Evolutionary conservation across 2,113 vertebrate genomes (phyloP).

Genomic region (Toxotes jaculatrix): DNA sequence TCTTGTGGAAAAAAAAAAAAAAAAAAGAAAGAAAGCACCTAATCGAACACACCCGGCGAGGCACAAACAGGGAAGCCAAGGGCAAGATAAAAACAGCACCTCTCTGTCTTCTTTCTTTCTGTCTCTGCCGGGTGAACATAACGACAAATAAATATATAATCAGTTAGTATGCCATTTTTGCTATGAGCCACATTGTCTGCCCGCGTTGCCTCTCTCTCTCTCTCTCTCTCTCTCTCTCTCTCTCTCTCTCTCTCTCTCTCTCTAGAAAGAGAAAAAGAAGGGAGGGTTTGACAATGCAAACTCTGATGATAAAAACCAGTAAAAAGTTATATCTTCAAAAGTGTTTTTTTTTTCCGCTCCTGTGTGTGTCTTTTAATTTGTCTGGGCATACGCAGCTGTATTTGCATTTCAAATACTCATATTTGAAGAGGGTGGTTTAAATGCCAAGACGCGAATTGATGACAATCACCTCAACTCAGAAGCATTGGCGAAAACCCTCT

Average conservation of each 20-base stretch:
- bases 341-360: constrained; percentile 58
- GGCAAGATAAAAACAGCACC: constrained; percentile 67
- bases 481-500: constrained; percentile 66
- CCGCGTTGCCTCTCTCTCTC: constrained; percentile 32
- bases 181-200: constrained; percentile 69
- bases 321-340: constrained; percentile 80
- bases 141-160: constrained; percentile 78
- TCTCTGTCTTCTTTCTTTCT: constrained; percentile 31
- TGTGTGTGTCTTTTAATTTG: constrained; percentile 80
- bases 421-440: constrained; percentile 86
- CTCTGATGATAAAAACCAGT: constrained; percentile 65
- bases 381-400: constrained; percentile 81
- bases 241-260: constrained; percentile 8
- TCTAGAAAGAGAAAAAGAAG: constrained; percentile 27
- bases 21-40: constrained; percentile 49
- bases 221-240: constrained; percentile 10
- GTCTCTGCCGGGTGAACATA: constrained; percentile 60
- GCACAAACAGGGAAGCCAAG: constrained; percentile 74
- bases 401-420: constrained; percentile 88
- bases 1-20: constrained; percentile 37
- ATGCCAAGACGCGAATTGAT: constrained; percentile 87
- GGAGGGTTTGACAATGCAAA: constrained; percentile 76
- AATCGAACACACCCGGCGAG: constrained; percentile 79
- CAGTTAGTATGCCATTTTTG: constrained; percentile 62
- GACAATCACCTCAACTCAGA: constrained; percentile 84